A percentile compares a stretch with the other conserved stretches of the same genome.
phyloP scores from a whole-genome alignment of 2,113 vertebrate genomes.

The Gallinago media region DNA sequence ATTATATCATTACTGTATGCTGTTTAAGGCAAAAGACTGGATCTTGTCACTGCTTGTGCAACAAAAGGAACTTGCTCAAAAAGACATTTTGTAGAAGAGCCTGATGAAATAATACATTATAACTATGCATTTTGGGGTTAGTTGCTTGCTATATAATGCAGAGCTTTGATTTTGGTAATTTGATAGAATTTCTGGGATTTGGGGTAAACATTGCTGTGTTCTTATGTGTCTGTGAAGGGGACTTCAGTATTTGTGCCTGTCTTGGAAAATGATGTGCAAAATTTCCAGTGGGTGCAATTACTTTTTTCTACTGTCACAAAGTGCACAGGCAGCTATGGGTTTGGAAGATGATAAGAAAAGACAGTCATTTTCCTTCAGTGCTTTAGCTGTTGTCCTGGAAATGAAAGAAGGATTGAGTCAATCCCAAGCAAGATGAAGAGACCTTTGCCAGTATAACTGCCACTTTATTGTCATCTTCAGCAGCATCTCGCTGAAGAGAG shows the following conservation, averaged over 20 bases:
- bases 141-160: not conserved
- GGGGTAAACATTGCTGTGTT: not conserved
- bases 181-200: not conserved
- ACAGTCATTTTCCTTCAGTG: not conserved
- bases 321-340: not conserved
- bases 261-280: not conserved
- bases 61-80: not conserved
- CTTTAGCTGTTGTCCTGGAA: constrained; percentile 2
- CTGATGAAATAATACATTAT: not conserved
- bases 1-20: not conserved
- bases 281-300: not conserved
- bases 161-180: not conserved
- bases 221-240: not conserved
- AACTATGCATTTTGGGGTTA: not conserved
- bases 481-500: not conserved
- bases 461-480: not conserved
- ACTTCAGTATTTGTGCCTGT: not conserved
- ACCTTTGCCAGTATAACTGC: not conserved
- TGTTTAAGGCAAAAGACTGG: not conserved
- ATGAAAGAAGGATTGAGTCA: not conserved
- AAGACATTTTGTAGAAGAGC: not conserved
- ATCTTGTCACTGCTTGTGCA: not conserved
- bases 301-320: not conserved
- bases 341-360: not conserved
- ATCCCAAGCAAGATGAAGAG: not conserved